Percentiles rank a stretch among this genome's conserved stretches.
These are phyloP conservation scores for Lepeophtheirus nordmannii DNA, from an alignment of 2,888 invertebrate species.

Conservation along the genomic window DNA sequence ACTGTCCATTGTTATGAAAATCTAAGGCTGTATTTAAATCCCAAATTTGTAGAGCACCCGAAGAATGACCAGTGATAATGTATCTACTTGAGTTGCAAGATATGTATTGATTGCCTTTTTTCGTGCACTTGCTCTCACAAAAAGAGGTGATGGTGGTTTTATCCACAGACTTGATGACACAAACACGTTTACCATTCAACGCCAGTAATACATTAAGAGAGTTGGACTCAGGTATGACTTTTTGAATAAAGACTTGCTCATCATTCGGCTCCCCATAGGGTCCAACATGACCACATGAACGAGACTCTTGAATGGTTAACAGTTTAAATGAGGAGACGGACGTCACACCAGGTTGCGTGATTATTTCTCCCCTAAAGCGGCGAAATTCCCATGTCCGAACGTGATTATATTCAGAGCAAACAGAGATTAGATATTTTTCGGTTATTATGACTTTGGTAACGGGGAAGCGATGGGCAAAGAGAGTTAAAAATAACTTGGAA, in stretches of 20 bases:
- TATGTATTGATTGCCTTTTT: constrained; percentile 44
- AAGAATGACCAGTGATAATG: constrained; percentile 75
- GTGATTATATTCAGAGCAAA: constrained; percentile 94
- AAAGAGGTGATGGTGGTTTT: constrained; percentile 83
- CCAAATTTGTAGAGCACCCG: constrained; percentile 93
- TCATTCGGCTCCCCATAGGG: constrained; percentile 78
- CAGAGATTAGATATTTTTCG: constrained; percentile 84
- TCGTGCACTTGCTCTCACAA: constrained; percentile 93
- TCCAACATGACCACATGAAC: neutral
- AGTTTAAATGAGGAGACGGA: constrained; percentile 95
- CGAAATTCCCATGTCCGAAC: constrained; percentile 94
- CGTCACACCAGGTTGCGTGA: constrained; percentile 93
- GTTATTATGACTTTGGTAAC: constrained; percentile 62
- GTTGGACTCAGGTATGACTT: constrained; percentile 91
- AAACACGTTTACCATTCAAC: constrained; percentile 63
- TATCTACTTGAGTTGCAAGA: constrained; percentile 30
- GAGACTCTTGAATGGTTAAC: constrained; percentile 52
- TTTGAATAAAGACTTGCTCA: constrained; percentile 93
- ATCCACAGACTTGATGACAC: constrained; percentile 65
- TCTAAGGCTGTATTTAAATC: constrained; percentile 77
- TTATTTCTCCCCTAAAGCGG: constrained; percentile 92
- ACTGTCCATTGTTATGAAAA: constrained; percentile 22
- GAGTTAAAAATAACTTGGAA: constrained; percentile 93
- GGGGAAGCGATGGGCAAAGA: constrained; percentile 67
- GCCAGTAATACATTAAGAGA: constrained; percentile 83